Evolutionary conservation across 2,888 invertebrate genomes (phyloP).

Genomic region (Sycophila texana): DNA sequence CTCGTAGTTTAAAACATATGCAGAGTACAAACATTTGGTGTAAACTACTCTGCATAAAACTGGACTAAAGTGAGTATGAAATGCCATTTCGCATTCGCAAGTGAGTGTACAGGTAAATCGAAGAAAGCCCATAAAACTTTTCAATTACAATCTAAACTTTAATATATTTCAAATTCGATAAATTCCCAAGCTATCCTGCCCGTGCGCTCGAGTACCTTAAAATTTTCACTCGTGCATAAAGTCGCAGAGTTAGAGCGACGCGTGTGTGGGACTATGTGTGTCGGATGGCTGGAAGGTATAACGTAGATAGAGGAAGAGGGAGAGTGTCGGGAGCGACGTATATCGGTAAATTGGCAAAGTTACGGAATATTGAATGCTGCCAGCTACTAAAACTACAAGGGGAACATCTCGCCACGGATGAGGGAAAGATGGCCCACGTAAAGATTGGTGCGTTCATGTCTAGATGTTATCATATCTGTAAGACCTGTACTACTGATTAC

Average conservation of each 20-base stretch:
- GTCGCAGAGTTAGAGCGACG: background rate
- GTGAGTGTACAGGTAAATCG: background rate
- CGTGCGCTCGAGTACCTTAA: background rate
- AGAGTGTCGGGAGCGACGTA: conserved; percentile 52
- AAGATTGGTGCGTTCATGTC: background rate
- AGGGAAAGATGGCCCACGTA: conserved; percentile 17
- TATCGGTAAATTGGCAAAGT: conserved; percentile 69
- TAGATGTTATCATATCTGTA: background rate
- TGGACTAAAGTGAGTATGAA: background rate
- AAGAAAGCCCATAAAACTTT: conserved; percentile 42
- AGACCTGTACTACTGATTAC: no score
- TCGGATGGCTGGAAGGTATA: background rate
- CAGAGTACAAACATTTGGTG: no score
- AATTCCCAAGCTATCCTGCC: conserved; percentile 32
- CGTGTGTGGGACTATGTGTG: conserved; percentile 7
- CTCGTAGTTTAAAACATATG: background rate
- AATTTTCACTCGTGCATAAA: conserved; percentile 34
- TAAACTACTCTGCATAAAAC: background rate
- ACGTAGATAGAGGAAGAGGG: background rate
- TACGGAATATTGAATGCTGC: conserved; percentile 68
- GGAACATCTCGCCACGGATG: conserved; percentile 41
- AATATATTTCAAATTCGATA: conserved; percentile 47
- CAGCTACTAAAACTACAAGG: conserved; percentile 65
- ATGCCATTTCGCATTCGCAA: background rate
- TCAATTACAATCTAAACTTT: conserved; percentile 52